A percentile compares a stretch with the other conserved stretches of the same genome.
Conservation (phyloP, 2,113 vertebrate genomes). For the Dissostichus mawsoni region DNA sequence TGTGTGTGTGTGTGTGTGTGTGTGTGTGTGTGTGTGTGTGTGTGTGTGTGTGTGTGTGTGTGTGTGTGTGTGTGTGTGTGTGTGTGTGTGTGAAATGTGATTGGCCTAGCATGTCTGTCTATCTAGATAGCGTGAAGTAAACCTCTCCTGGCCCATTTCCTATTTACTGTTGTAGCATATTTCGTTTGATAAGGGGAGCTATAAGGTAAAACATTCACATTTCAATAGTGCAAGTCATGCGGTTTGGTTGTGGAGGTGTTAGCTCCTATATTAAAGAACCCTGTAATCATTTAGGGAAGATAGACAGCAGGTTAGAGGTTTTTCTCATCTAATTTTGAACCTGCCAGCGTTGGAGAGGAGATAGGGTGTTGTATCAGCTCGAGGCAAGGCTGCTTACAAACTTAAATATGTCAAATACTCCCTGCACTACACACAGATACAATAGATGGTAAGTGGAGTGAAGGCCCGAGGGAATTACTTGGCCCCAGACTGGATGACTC, state of each 20-base stretch:
- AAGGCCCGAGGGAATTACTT: constrained; percentile 12
- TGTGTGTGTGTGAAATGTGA: constrained; percentile 5
- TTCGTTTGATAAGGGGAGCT: constrained; percentile 59
- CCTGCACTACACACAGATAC: constrained; percentile 22
- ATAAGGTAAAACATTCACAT: constrained; percentile 59
- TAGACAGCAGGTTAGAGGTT: constrained; percentile 34
- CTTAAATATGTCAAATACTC: constrained; percentile 25
- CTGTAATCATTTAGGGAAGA: constrained; percentile 47
- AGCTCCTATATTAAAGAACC: constrained; percentile 36
- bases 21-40: constrained; percentile 3
- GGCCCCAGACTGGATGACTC: constrained; percentile 25
- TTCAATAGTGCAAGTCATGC: constrained; percentile 46
- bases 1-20: not conserved
- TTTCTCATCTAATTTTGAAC: constrained; percentile 45
- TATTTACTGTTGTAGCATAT: constrained; percentile 59
- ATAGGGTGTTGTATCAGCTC: constrained; percentile 22
- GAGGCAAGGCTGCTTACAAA: constrained; percentile 19
- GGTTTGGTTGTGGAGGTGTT: constrained; percentile 22
- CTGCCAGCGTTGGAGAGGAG: constrained; percentile 19
- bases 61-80: not conserved
- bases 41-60: constrained; percentile 3
- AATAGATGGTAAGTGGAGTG: constrained; percentile 23
- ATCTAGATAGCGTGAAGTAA: constrained; percentile 32
- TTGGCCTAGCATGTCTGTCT: constrained; percentile 10
- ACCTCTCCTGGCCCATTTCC: constrained; percentile 35